phyloP scores from a whole-genome alignment of 1,140 invertebrate species.

The Achatina immaculata region DNA sequence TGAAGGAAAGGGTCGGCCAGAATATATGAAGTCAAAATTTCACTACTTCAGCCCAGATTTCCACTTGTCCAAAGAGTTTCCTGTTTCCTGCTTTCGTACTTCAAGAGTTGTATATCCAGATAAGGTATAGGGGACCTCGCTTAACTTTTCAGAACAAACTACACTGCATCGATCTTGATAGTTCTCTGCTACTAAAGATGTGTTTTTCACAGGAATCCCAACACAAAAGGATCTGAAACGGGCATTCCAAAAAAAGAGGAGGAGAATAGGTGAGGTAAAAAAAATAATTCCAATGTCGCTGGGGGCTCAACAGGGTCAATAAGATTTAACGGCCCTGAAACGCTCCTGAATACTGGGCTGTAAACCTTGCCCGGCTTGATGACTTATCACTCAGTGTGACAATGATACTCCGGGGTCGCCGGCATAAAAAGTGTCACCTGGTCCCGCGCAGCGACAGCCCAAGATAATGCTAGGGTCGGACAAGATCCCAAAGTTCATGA shows the following conservation, averaged over 20 bases:
- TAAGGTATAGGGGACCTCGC: no score
- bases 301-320: neutral
- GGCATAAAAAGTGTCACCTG: neutral
- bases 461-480: neutral
- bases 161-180: no score
- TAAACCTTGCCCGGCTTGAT: neutral
- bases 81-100: no score
- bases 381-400: neutral
- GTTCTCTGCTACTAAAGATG: neutral
- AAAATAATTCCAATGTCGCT: neutral
- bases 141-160: no score
- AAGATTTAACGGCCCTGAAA: neutral
- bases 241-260: neutral
- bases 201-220: neutral
- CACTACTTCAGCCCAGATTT: no score
- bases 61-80: no score
- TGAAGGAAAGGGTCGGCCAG: no score
- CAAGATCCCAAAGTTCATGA: neutral
- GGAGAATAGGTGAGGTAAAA: neutral
- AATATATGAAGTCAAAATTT: no score
- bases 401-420: neutral
- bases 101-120: no score
- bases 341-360: neutral
- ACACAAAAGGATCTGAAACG: neutral
- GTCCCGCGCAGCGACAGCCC: neutral